phyloP scores from a whole-genome alignment of 2,113 vertebrate genomes.

The Arenaria interpres region DNA sequence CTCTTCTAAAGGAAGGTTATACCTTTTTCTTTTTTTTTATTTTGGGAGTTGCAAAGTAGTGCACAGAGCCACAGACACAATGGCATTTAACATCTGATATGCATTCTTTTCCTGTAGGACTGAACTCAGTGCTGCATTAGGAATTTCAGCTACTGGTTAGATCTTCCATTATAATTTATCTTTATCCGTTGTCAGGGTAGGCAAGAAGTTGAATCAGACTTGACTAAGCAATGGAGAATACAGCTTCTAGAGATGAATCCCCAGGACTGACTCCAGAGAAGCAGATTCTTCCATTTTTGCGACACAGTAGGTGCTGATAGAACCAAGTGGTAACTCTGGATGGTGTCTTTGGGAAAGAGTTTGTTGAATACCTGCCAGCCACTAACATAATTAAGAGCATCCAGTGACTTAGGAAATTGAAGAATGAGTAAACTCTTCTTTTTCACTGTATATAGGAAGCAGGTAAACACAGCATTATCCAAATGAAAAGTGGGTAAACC shows the following conservation, averaged over 20 bases:
- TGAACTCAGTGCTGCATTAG: neutral
- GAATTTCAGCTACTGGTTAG: neutral
- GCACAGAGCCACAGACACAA: neutral
- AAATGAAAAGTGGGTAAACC: neutral
- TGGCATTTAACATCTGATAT: neutral
- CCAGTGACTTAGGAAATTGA: neutral
- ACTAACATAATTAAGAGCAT: neutral
- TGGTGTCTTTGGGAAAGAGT: neutral
- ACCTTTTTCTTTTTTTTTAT: neutral
- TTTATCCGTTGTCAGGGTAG: neutral
- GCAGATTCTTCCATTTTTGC: neutral
- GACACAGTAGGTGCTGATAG: neutral
- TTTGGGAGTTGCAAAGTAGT: neutral
- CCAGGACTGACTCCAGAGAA: neutral
- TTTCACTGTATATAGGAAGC: neutral
- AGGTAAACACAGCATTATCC: neutral
- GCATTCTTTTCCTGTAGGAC: neutral
- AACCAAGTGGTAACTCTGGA: neutral
- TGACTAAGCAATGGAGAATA: neutral
- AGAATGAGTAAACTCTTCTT: neutral
- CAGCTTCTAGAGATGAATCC: neutral
- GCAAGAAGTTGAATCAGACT: neutral
- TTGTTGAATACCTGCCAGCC: neutral
- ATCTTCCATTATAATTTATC: neutral
- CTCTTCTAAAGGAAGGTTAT: neutral